Percentiles rank a stretch among this genome's conserved stretches.
These are phyloP conservation scores for Leucania comma DNA, from an alignment of 2,888 invertebrate genomes.

Conservation along the genomic window DNA sequence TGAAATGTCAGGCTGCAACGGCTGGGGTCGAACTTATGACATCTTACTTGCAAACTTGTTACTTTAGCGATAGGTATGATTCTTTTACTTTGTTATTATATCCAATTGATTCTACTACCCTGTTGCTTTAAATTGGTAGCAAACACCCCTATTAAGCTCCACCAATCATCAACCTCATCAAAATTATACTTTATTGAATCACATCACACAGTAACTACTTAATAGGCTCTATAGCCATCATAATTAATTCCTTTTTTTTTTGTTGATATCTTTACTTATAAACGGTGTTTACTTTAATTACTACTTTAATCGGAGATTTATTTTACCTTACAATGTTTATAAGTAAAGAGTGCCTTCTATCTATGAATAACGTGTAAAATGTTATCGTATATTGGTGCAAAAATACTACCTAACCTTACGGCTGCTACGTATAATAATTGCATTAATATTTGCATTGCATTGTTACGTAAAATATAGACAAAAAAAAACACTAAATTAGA, in stretches of 20 bases:
- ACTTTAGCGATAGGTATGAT: too few species aligned
- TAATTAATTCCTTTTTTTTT: constrained; percentile 33
- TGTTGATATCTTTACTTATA: constrained; percentile 47
- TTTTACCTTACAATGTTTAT: constrained; percentile 31
- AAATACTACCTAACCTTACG: constrained; percentile 65
- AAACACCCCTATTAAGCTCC: not conserved
- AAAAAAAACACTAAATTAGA: constrained; percentile 45
- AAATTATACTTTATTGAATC: constrained; percentile 1
- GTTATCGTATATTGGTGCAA: constrained; percentile 70
- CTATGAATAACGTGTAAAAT: constrained; percentile 38
- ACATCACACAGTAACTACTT: constrained; percentile 28
- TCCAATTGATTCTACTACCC: not conserved
- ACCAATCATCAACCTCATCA: constrained; percentile 12
- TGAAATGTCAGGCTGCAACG: too few species aligned
- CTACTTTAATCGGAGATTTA: constrained; percentile 15
- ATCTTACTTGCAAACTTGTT: too few species aligned
- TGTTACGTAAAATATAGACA: constrained; percentile 42
- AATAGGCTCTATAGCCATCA: constrained; percentile 10
- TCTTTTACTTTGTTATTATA: too few species aligned
- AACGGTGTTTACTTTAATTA: constrained; percentile 33
- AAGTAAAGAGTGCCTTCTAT: constrained; percentile 36
- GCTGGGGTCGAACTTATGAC: too few species aligned
- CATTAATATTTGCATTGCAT: constrained; percentile 62
- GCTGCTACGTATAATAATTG: constrained; percentile 54
- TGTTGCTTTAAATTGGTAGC: constrained; percentile 13